Conservation (phyloP, 2,888 invertebrate genomes). For the Lasioglossum vierecki region DNA sequence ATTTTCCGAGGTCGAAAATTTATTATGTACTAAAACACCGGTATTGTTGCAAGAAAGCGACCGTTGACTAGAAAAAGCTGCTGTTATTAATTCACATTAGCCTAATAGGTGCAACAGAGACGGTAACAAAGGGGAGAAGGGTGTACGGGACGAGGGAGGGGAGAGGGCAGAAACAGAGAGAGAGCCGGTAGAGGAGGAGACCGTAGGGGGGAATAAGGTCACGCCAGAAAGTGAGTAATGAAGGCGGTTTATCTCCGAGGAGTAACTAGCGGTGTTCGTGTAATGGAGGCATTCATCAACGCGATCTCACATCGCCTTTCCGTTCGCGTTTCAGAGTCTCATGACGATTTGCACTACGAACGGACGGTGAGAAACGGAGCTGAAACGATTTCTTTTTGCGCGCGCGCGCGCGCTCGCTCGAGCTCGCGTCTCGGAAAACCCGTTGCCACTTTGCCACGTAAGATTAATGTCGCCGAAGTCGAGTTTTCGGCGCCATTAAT, state of each 20-base stretch:
- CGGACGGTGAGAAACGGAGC: slow-evolving; percentile 73
- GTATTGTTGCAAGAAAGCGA: slow-evolving; percentile 69
- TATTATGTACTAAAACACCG: slow-evolving; percentile 70
- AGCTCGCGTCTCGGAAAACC: slow-evolving; percentile 64
- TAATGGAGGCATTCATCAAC: slow-evolving; percentile 83
- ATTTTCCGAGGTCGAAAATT: slow-evolving; percentile 60
- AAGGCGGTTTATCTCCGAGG: slow-evolving; percentile 82
- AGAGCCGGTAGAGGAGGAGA: slow-evolving; percentile 37
- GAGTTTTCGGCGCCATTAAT: slow-evolving; percentile 71
- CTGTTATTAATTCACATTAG: slow-evolving; percentile 81
- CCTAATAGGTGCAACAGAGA: slow-evolving; percentile 72
- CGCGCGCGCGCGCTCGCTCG: slow-evolving; percentile 51
- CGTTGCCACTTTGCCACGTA: slow-evolving; percentile 70
- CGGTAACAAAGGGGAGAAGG: neutral
- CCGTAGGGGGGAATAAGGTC: slow-evolving; percentile 80
- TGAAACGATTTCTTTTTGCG: slow-evolving; percentile 72
- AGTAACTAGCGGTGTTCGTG: slow-evolving; percentile 83
- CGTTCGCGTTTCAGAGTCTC: slow-evolving; percentile 80
- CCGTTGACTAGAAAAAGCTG: slow-evolving; percentile 74
- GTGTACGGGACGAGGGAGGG: slow-evolving; percentile 12
- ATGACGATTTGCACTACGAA: slow-evolving; percentile 76
- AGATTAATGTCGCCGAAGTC: slow-evolving; percentile 67
- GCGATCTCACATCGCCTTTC: slow-evolving; percentile 80
- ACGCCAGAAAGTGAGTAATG: slow-evolving; percentile 83
- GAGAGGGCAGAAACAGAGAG: slow-evolving; percentile 9